Evolutionary conservation across 2,888 invertebrate species (phyloP).

Genomic region (Lamellibrachia columna): DNA sequence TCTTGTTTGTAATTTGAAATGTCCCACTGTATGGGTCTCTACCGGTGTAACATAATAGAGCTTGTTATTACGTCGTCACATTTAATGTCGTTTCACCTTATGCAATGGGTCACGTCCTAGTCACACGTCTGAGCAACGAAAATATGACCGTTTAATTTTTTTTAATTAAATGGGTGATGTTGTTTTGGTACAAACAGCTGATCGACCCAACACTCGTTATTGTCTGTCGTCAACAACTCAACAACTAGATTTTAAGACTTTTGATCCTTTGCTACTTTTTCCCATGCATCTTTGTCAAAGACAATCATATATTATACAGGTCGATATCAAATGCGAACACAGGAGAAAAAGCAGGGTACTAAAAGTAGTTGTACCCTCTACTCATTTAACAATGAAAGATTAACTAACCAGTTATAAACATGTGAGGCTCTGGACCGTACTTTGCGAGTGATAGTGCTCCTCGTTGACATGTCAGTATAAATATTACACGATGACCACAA

Average conservation of each 20-base stretch:
- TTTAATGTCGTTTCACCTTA: background rate
- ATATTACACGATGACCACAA: too few species aligned
- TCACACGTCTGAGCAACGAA: background rate
- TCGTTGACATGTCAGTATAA: too few species aligned
- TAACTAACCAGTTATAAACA: too few species aligned
- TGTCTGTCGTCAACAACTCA: background rate
- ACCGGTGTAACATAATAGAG: background rate
- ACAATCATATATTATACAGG: too few species aligned
- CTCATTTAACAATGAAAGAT: too few species aligned
- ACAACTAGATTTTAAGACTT: background rate
- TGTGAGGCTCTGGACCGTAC: too few species aligned
- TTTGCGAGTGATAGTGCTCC: too few species aligned
- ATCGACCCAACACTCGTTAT: background rate
- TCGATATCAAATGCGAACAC: too few species aligned
- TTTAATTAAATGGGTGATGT: background rate
- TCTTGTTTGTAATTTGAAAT: background rate
- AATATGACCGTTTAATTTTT: background rate
- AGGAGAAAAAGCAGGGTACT: too few species aligned
- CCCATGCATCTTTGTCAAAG: background rate
- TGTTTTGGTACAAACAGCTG: background rate
- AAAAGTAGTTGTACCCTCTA: too few species aligned
- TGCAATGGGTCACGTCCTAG: background rate
- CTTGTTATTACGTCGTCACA: background rate
- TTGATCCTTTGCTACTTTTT: background rate
- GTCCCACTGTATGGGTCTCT: background rate